Evolutionary conservation across 2,888 invertebrate species (phyloP).

Genomic region (Drosophila flavopinicola): DNA sequence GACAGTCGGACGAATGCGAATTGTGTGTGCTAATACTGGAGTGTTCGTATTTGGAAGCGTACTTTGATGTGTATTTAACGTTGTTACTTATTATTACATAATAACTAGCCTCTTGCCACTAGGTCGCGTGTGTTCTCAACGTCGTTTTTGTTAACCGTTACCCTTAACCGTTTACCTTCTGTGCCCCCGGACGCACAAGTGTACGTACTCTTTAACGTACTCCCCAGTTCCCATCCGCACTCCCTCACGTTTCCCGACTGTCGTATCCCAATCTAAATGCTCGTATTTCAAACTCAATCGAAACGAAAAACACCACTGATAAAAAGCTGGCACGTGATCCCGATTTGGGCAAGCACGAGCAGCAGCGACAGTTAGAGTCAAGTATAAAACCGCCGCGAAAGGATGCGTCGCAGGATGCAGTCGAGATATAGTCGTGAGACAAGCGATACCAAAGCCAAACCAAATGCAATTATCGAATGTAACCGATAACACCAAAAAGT

Average conservation of each 20-base stretch:
- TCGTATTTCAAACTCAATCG: conserved; percentile 18
- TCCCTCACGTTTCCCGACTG: not conserved
- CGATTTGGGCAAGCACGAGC: conserved; percentile 19
- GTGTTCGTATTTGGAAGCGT: conserved; percentile 9
- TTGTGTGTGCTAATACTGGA: conserved; percentile 31
- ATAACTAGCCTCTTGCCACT: conserved; percentile 49
- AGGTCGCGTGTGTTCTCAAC: conserved; percentile 56
- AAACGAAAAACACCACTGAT: conserved; percentile 58
- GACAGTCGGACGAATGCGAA: not conserved
- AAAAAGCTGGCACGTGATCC: conserved; percentile 63
- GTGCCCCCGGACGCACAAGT: conserved; percentile 30
- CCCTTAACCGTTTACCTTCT: conserved; percentile 36
- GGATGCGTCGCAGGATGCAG: conserved; percentile 3
- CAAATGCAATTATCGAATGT: conserved; percentile 40
- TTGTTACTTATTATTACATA: conserved; percentile 47
- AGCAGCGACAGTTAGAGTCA: conserved; percentile 22
- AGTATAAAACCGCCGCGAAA: conserved; percentile 13
- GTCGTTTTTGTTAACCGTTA: conserved; percentile 30
- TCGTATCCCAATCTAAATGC: not conserved
- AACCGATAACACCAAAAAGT: conserved; percentile 55
- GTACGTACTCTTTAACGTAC: conserved; percentile 1
- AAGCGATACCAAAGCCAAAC: conserved; percentile 11
- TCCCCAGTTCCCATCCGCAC: not conserved
- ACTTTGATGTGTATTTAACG: conserved; percentile 33
- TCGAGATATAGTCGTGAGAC: conserved; percentile 11